A percentile compares a stretch with the other conserved stretches of the same genome.
Evolutionary conservation across 2,113 vertebrate species (phyloP).

Genomic region (Spea bombifrons): DNA sequence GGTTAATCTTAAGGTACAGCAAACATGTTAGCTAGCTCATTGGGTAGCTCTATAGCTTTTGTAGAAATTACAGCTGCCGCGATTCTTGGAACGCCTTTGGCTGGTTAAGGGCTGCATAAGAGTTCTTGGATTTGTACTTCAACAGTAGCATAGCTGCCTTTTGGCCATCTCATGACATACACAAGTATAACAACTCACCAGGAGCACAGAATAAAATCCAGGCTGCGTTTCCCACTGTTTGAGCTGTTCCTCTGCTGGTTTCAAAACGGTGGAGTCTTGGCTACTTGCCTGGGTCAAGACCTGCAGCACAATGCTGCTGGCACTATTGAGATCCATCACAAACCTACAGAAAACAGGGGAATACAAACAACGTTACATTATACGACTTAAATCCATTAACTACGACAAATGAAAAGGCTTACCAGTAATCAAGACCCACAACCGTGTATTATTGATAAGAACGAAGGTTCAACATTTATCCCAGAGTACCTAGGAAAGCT

Average conservation of each 20-base stretch:
- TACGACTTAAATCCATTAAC: background rate
- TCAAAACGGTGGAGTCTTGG: conserved; percentile 89
- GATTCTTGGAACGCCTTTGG: no score
- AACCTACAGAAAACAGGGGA: conserved; percentile 49
- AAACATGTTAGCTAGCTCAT: no score
- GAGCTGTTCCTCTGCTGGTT: conserved; percentile 93
- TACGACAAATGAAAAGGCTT: background rate
- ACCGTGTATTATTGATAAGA: no score
- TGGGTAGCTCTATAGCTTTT: no score
- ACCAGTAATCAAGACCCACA: background rate
- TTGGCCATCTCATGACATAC: no score
- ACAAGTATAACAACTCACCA: conserved; percentile 71
- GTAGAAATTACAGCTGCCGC: no score
- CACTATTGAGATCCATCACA: conserved; percentile 90
- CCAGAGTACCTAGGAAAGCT: no score
- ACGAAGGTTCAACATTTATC: no score
- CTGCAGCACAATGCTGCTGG: conserved; percentile 87
- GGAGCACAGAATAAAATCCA: conserved; percentile 91
- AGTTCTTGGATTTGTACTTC: no score
- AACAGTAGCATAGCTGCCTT: no score
- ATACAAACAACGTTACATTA: background rate
- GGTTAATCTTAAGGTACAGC: no score
- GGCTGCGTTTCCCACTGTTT: conserved; percentile 96
- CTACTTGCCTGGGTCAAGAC: conserved; percentile 94
- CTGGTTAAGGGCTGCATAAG: no score